Conservation (phyloP, 35 echinoderm and acorn worm species). For the Ophiothrix spiculata region DNA sequence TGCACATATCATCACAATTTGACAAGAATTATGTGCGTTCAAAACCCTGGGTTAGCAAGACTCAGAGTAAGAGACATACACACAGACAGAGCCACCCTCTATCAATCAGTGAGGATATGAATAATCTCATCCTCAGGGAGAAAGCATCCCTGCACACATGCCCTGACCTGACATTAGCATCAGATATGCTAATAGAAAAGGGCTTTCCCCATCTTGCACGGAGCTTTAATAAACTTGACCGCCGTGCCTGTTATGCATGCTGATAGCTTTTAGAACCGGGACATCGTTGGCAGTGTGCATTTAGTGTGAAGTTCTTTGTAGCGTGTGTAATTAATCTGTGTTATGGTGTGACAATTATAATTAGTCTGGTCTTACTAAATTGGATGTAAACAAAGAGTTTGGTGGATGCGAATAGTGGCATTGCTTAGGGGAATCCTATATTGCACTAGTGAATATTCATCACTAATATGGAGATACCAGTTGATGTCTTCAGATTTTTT, state of each 20-base stretch:
- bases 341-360: constrained; percentile 2
- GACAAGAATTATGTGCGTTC: background rate
- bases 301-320: background rate
- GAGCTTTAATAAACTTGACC: constrained; percentile 4
- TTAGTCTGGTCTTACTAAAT: background rate
- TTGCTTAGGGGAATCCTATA: too few relatives aligned
- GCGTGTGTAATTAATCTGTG: background rate
- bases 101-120: background rate
- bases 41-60: too few relatives aligned
- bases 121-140: background rate
- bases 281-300: background rate
- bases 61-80: background rate
- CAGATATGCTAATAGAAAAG: background rate
- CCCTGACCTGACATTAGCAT: background rate
- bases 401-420: too few relatives aligned
- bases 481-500: too few relatives aligned
- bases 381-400: background rate
- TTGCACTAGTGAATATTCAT: too few relatives aligned
- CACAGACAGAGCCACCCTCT: background rate
- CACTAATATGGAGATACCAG: too few relatives aligned
- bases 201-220: constrained; percentile 1
- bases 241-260: too few relatives aligned
- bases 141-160: background rate
- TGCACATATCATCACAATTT: background rate
- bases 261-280: too few relatives aligned